Percentiles rank a stretch among this genome's conserved stretches.
These are phyloP conservation scores for Meandrusa payeni DNA, from an alignment of 2,888 invertebrate species.

Conservation along the genomic window DNA sequence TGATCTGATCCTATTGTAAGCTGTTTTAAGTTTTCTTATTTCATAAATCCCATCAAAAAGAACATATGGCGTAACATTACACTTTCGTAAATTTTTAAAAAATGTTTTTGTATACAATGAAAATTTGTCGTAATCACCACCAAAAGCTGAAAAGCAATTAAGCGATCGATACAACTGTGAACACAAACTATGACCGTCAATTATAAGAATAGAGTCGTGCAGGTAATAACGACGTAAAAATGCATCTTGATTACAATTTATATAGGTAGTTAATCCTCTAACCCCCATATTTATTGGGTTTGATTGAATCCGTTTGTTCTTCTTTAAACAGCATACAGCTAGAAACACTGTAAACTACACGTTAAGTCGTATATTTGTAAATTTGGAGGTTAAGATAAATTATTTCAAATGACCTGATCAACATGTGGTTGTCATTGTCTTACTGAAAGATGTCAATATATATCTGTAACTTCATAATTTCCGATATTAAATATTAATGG, in stretches of 20 bases:
- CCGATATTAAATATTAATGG: no score
- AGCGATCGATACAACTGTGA: constrained; percentile 84
- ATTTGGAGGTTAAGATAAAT: no score
- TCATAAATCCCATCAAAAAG: constrained; percentile 91
- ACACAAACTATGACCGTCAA: constrained; percentile 90
- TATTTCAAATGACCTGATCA: no score
- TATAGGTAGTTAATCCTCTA: constrained; percentile 90
- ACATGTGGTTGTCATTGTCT: no score
- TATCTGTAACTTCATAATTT: no score
- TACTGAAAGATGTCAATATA: no score
- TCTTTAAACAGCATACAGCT: no score
- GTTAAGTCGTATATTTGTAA: no score
- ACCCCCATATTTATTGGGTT: constrained; percentile 85
- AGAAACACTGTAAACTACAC: no score
- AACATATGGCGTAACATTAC: constrained; percentile 86
- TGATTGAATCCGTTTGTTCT: no score
- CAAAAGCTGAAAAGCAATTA: constrained; percentile 86
- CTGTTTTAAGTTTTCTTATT: constrained; percentile 85
- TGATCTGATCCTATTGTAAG: constrained; percentile 78
- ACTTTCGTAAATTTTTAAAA: constrained; percentile 85
- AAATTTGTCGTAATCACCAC: constrained; percentile 92
- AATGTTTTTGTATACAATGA: constrained; percentile 83
- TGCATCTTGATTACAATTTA: constrained; percentile 82
- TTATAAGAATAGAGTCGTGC: constrained; percentile 85
- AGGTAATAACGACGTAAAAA: constrained; percentile 84